Evolutionary conservation across 2,797 vertebrate species (phyloP).

Genomic region (Hylomyscus alleni): DNA sequence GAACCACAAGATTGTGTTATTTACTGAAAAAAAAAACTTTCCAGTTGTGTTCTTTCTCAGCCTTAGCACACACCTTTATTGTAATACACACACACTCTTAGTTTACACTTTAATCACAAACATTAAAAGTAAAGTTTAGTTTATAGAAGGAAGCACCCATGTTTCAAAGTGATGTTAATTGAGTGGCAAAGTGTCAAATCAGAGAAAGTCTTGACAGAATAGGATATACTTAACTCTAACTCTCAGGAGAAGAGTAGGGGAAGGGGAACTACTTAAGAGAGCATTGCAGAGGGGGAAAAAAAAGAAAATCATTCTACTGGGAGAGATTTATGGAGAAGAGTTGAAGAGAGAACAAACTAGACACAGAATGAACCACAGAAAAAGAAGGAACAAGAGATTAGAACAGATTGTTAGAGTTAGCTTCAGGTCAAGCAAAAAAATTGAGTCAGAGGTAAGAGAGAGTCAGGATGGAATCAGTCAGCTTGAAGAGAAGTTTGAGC

Average conservation of each 20-base stretch:
- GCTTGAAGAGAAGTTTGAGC: background rate
- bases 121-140: background rate
- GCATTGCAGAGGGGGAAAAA: background rate
- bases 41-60: background rate
- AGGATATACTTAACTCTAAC: background rate
- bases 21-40: background rate
- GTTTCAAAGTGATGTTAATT: background rate
- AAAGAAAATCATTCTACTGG: background rate
- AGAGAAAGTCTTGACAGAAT: background rate
- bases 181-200: background rate
- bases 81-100: background rate
- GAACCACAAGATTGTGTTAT: background rate
- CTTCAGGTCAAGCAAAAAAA: background rate
- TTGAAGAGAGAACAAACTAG: background rate
- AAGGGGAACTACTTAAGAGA: background rate
- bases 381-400: background rate
- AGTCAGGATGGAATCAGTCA: background rate
- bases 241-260: background rate
- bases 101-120: background rate
- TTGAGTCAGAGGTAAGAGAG: background rate
- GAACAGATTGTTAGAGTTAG: background rate
- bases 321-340: background rate
- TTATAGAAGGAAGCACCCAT: background rate
- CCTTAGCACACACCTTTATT: background rate
- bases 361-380: background rate